These are phyloP conservation scores for Sesia bembeciformis DNA, from an alignment of 2,888 invertebrate genomes.

Conservation along the genomic window DNA sequence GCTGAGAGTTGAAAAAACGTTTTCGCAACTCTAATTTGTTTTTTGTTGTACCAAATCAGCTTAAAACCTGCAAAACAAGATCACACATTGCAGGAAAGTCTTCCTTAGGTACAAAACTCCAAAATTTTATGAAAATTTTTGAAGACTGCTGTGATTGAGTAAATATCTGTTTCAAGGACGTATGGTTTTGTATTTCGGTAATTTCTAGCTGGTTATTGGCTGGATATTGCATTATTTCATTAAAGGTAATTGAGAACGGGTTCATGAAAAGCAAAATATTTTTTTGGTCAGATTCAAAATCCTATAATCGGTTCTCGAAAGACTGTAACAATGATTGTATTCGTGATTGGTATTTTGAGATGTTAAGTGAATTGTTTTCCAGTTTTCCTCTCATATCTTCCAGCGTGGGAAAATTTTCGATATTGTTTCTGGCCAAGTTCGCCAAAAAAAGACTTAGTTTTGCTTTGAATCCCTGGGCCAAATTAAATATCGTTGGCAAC, in stretches of 20 bases:
- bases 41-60: background rate
- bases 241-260: too few species aligned
- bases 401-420: slow-evolving; percentile 1
- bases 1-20: background rate
- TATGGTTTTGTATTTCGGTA: too few species aligned
- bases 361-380: too few species aligned
- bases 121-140: background rate
- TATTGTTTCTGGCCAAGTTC: slow-evolving; percentile 1
- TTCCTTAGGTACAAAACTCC: background rate
- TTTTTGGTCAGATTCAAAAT: too few species aligned
- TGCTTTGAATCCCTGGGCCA: slow-evolving; percentile 4
- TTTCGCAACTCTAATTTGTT: background rate
- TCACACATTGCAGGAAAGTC: background rate
- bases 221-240: too few species aligned
- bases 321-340: too few species aligned
- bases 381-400: background rate
- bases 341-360: too few species aligned
- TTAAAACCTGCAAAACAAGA: background rate
- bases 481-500: slow-evolving; percentile 5
- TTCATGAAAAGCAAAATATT: too few species aligned
- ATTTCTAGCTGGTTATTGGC: too few species aligned
- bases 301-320: too few species aligned
- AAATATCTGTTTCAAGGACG: too few species aligned
- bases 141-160: background rate
- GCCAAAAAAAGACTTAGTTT: slow-evolving; percentile 2